phyloP scores from a whole-genome alignment of 2,797 vertebrate species.

The Thunnus albacares region DNA sequence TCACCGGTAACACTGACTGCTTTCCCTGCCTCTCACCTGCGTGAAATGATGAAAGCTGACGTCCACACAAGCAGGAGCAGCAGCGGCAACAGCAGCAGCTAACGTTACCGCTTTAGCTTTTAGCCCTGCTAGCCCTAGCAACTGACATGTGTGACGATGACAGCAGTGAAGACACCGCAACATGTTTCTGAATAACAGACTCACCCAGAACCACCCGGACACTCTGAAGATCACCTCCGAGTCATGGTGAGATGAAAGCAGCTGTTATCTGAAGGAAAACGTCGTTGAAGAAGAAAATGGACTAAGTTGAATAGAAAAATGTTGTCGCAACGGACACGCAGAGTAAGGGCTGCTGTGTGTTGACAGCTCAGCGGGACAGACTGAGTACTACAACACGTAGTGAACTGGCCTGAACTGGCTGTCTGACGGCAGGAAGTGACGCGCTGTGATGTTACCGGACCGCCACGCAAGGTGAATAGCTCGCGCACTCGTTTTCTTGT shows the following conservation, averaged over 20 bases:
- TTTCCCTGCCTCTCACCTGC: background rate
- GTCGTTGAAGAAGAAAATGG: slow-evolving; percentile 45
- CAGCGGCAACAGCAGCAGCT: slow-evolving; percentile 5
- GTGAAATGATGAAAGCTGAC: slow-evolving; percentile 1
- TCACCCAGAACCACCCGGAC: slow-evolving; percentile 89
- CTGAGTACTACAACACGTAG: slow-evolving; percentile 62
- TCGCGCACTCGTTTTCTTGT: background rate
- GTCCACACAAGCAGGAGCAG: background rate
- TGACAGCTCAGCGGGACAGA: slow-evolving; percentile 80
- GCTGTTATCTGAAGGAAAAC: slow-evolving; percentile 76
- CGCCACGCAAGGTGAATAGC: slow-evolving; percentile 39
- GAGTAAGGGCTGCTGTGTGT: slow-evolving; percentile 35
- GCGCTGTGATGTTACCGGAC: slow-evolving; percentile 61
- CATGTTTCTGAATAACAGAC: slow-evolving; percentile 47
- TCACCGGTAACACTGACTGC: background rate
- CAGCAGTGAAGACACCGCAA: slow-evolving; percentile 56
- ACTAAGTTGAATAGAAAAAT: slow-evolving; percentile 38
- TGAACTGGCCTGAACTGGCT: slow-evolving; percentile 85
- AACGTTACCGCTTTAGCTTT: slow-evolving; percentile 56
- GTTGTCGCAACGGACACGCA: slow-evolving; percentile 45
- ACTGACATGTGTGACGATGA: slow-evolving; percentile 77
- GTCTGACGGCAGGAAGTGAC: slow-evolving; percentile 78
- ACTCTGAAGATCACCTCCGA: slow-evolving; percentile 87
- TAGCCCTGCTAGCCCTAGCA: slow-evolving; percentile 59
- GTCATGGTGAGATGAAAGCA: slow-evolving; percentile 77